Base-by-base conservation (phyloP, 2,888 invertebrate species). In the Exephanes ischioxanthus region DNA sequence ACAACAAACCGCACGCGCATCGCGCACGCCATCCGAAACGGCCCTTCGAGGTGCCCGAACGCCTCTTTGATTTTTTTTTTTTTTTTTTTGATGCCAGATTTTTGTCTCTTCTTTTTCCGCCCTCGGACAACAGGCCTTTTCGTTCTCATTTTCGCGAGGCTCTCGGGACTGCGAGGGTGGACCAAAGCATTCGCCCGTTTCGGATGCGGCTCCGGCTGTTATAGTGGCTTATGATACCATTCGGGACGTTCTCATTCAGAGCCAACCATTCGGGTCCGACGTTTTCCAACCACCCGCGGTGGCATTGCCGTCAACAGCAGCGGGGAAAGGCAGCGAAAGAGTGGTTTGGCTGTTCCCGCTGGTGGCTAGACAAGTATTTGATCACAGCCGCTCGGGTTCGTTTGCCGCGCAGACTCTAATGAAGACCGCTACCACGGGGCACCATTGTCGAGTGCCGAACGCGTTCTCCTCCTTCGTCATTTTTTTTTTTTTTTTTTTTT, bases 371-470 rank as follows among this genome's bases (percentile, higher is more conserved):
- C 86, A 84, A 88, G 87, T 85, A 88, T 88, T 88, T 88, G 87
- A 88, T 88, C 88, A 84, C 83, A 45, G 71, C 78, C 77, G 87
- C 84, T 75, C 67, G 76, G 45, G 9, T 66, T 83, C 83, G 72
- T 72, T 53, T 68, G 71, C 53, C 87, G 79, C 86, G 79, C 73
- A 77, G 86, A 80, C 89, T 90, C 91, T 92, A 92, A 92, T 92
- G 92, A 92, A 92, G 92, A 89, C 90, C 87, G 80, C 89, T 86
- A 85, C 83, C 70, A 77, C 70, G 87, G 88, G 82, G 82, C 86
- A 85, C 91, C 88, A 91, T 92, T 92, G 92, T 91, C 90, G 89
- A 84, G 90, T 89, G 87, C 83, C 83, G 85, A 85, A 83, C 80
- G 82, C 53, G 37, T 19, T 80, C 66, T 67, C 67, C 6, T 63